phyloP scores from a whole-genome alignment of 2,113 vertebrate genomes.

The Bos javanicus region DNA sequence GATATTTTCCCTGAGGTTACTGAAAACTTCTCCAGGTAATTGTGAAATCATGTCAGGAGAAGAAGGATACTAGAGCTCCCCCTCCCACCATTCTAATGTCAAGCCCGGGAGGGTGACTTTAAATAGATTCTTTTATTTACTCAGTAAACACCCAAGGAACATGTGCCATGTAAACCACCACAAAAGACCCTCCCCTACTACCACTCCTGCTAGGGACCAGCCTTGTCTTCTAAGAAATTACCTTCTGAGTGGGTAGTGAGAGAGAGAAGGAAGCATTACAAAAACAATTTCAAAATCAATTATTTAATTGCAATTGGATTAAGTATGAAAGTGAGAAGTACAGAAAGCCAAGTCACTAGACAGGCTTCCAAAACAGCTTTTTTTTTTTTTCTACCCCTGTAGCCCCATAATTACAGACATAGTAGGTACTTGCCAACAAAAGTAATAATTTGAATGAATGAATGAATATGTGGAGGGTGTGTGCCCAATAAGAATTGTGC shows the following conservation, averaged over 20 bases:
- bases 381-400: background rate
- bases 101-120: background rate
- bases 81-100: background rate
- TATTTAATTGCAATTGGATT: background rate
- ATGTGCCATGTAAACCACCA: accelerated
- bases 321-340: background rate
- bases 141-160: background rate
- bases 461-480: accelerated
- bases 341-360: background rate
- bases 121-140: background rate
- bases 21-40: background rate
- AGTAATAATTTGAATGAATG: background rate
- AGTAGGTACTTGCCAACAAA: background rate
- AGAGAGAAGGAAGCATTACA: background rate
- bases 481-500: background rate
- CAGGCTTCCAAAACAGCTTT: background rate
- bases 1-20: background rate
- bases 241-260: background rate
- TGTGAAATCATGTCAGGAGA: too few species aligned
- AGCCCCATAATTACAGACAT: too few species aligned
- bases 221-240: background rate
- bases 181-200: background rate
- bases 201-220: background rate
- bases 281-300: background rate
- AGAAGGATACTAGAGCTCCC: background rate